Evolutionary conservation across 2,113 vertebrate genomes (phyloP).

Genomic region (Malurus cyaneus): DNA sequence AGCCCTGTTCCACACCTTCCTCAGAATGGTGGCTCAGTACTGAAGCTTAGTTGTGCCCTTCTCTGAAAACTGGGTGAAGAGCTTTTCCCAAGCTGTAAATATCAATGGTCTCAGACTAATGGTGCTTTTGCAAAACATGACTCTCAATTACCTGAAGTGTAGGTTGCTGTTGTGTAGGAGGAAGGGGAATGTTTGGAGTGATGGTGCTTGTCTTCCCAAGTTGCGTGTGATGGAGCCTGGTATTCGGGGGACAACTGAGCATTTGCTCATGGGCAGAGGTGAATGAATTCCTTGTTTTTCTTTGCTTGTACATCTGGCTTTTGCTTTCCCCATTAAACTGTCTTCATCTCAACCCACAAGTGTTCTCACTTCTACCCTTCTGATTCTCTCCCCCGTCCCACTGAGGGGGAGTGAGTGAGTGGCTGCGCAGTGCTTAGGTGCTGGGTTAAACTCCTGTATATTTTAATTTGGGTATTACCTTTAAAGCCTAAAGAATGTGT

Average conservation of each 20-base stretch:
- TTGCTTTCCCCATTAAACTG: not conserved
- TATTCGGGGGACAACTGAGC: not conserved
- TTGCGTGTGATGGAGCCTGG: fast-evolving
- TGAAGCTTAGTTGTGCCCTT: not conserved
- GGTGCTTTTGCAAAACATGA: not conserved
- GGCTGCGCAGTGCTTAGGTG: not conserved
- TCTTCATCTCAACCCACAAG: not conserved
- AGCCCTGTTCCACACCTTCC: not conserved
- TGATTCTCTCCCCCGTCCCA: not conserved
- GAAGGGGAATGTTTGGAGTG: not conserved
- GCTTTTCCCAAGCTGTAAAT: not conserved
- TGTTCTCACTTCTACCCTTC: not conserved
- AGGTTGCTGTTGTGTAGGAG: not conserved
- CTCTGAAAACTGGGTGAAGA: not conserved
- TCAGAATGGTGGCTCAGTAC: not conserved
- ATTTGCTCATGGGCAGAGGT: not conserved
- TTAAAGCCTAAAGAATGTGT: not conserved
- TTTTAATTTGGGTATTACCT: not conserved
- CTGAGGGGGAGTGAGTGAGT: not conserved
- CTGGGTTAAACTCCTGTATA: not conserved
- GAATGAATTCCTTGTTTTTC: not conserved
- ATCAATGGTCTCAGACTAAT: not conserved
- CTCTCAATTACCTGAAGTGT: not conserved
- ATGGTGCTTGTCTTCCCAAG: not conserved
- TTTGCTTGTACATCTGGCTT: not conserved